Evolutionary conservation across 1,140 invertebrate species (phyloP), one percentile per base, ranked within the genome.

Genomic region (Pinna nobilis): DNA sequence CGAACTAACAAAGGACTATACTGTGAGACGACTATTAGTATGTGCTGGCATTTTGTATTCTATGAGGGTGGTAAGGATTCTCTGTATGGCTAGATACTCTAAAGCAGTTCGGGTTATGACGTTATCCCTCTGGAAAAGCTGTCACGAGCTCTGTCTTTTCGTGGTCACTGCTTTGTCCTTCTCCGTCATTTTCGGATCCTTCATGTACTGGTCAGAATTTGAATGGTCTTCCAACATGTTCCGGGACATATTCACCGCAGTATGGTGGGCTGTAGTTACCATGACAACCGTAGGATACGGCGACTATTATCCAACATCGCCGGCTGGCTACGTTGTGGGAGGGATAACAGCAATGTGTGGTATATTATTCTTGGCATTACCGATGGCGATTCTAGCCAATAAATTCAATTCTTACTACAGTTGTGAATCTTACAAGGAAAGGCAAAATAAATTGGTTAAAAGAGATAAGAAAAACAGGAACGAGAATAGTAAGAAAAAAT

Each of bases 271-370:
- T 20, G 91, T 98, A 86, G 96, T 98, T 74, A 98, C 97, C 50
- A 98, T 98, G 96, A 98, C 97, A 73, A 98, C 97, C 0, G 97
- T 98, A 28, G 97, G 97, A 28, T 98, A 98, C 86, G 97, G 97
- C 30, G 85, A 87, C 61, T 57, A 79, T 3, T 55, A 53, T 15
- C 79, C 79, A 49, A 78, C 61, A 32, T 61, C 66, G 18, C 15
- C 23, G 11, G 50, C 78, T 23, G 89, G 89, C 1, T 86, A 88
- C 59, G 37, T 88, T 76, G 93, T 96, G n/a, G 95, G 95, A 0
- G 93, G 93, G 1, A 87, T 96, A 0, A 97, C 95, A 87, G 95
- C 95, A 2, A 84, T 97, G 18, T 94, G 94, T 20, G 95, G 96
- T 25, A 94, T 97, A 44, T 90, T 97, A 1, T 95, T 94, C n/a